Evolutionary conservation across 2,888 invertebrate genomes (phyloP), one percentile per base, ranked within the genome.

Genomic region (Pycnomerus fuliginosus): DNA sequence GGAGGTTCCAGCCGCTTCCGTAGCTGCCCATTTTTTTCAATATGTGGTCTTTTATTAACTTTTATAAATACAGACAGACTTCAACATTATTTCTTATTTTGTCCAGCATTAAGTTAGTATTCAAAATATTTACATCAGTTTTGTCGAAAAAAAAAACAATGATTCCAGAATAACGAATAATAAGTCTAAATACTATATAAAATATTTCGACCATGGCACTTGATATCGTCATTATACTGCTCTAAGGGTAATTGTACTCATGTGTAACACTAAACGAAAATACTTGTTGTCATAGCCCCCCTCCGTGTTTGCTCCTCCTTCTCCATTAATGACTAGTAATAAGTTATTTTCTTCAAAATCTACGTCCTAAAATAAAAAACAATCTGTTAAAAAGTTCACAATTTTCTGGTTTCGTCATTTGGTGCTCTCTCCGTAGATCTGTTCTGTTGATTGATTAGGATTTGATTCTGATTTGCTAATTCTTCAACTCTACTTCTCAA

Each of bases 401-500:
- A 55, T 44, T 60, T 60, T 41, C 58, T 53, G 12, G 52, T 47
- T 32, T 58, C 57, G 17, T 50, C 52, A 29, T 52, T 35, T 39
- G 52, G 45, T n/a, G 53, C 51, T 35, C 50, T 52, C 16, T 51
- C 47, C 29, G 52, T 50, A 34, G 58, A 38, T 36, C 30, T 37
- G 11, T 32, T 30, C 32, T 46, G 41, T 15, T 48, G 48, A 35
- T 37, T 35, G 28, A 63, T 32, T 15, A 64, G 43, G 41, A 61
- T 47, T 30, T 63, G 53, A 34, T 62, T 71, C 52, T 71, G 68
- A 2, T 60, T 64, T 12, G 65, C 64, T 3, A 72, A 53, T 49
- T 67, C 62, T 28, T 70, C 67, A 12, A 72, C 62, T 43, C 65
- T 58, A 10, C 60, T 61, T 41, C 65, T 57, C 20, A 72, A 57